A percentile compares a stretch with the other conserved stretches of the same genome.
Conservation (phyloP, 1,140 invertebrate species). For the Stratiolaelaps scimitus region DNA sequence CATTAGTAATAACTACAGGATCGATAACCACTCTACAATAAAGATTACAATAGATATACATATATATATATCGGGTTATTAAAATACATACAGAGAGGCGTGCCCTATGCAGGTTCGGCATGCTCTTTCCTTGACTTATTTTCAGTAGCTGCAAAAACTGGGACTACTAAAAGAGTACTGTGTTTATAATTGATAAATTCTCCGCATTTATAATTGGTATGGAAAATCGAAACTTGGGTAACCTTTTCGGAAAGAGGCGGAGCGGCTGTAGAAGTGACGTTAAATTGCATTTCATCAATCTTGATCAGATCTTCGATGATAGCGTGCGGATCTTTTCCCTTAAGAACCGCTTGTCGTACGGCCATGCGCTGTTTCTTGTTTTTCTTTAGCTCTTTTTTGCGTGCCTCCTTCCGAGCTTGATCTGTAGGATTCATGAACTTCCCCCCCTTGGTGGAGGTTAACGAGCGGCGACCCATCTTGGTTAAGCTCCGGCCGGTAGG, state of each 20-base stretch:
- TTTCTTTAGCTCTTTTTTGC: conserved; percentile 94
- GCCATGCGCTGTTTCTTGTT: conserved; percentile 92
- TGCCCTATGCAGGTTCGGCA: too few species aligned
- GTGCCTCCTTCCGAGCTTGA: conserved; percentile 90
- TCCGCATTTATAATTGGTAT: background rate
- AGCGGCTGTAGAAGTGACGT: conserved; percentile 20
- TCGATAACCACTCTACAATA: too few species aligned
- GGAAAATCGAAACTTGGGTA: background rate
- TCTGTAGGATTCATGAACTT: conserved; percentile 99
- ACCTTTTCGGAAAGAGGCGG: conserved; percentile 23
- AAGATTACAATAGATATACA: too few species aligned
- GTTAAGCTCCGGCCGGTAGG: too few species aligned
- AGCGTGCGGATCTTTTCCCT: conserved; percentile 90
- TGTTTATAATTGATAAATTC: too few species aligned
- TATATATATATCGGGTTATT: too few species aligned
- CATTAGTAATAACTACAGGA: too few species aligned
- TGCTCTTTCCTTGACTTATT: too few species aligned
- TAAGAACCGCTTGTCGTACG: conserved; percentile 87
- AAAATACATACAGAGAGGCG: too few species aligned
- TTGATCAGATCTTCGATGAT: conserved; percentile 90
- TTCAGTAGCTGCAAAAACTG: too few species aligned
- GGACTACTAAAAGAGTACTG: too few species aligned
- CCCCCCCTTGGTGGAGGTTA: conserved; percentile 98
- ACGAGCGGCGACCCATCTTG: conserved; percentile 62
- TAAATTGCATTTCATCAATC: conserved; percentile 78